Base-by-base conservation (phyloP, 2,888 invertebrate genomes). In the Baronia brevicornis region DNA sequence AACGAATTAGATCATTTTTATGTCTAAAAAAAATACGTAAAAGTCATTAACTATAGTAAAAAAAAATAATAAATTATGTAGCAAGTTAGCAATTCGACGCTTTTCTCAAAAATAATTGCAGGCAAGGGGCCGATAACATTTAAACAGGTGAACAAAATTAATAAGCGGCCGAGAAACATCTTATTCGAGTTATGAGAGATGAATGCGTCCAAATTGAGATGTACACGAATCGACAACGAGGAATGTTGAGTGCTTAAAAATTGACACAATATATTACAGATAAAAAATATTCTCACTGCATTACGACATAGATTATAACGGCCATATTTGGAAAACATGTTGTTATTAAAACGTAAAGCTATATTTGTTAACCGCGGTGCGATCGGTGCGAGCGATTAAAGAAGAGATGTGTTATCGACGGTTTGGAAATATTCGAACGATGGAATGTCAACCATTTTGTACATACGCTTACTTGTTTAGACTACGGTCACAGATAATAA, bases 181-280 rank as follows among this genome's bases (percentile, higher is more conserved):
- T 46, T 36, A 40, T 36, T 42, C 36, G 34, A 41, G 46, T 48
- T 50, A 68, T 62, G 55, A 51, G 54, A 71, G 65, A 71, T 70
- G 67, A 68, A 57, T 56, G 45, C 60, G 51, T 60, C 61, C 55
- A 69, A 62, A 79, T 79, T 77, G 77, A 79, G 74, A 67, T 13
- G 12, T 33, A 15, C 49, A 56, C 51, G 48, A 57, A 60, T 63
- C 65, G 60, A 65, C 68, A 65, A 58, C 51, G 52, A 33, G 63
- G 70, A 66, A 74, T 73, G 67, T 57, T 52, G 60, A 60, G 53
- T 56, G 63, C 50, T 38, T 39, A 39, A 33, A 20, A 11, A 39
- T 35, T 25, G 26, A 30, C 35, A 38, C 29, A 9, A 6, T 33
- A 23, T 14, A 27, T 21, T 17, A 12, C 7, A 36, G 4, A 18